phyloP scores from a whole-genome alignment of 92 coral and sea anemone genomes.

The Porites evermanni region DNA sequence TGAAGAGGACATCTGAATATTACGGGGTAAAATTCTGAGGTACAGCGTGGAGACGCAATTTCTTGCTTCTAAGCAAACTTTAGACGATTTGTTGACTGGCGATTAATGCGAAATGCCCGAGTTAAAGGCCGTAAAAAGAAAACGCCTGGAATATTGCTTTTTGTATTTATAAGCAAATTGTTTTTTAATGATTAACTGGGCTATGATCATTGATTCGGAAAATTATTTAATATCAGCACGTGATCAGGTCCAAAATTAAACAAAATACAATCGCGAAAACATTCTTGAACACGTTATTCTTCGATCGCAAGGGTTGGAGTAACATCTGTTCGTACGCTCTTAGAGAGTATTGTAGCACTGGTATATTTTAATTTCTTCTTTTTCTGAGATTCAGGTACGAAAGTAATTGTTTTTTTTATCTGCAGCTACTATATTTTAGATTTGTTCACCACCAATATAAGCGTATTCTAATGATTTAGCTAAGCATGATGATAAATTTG shows the following conservation, averaged over 20 bases:
- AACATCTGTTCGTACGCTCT: not conserved
- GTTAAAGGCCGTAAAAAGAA: not conserved
- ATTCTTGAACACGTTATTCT: not conserved
- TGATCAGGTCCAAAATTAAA: not conserved
- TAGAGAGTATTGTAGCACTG: not conserved
- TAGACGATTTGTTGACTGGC: too few species aligned
- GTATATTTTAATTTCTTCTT: not conserved
- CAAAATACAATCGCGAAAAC: not conserved
- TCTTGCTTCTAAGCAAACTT: not conserved
- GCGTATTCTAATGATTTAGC: not conserved
- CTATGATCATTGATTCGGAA: slow-evolving; percentile 15
- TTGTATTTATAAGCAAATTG: not conserved
- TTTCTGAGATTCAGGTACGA: not conserved
- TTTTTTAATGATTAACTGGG: not conserved
- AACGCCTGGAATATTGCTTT: not conserved
- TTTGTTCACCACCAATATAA: not conserved
- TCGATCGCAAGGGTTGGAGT: not conserved
- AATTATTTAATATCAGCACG: slow-evolving; percentile 6
- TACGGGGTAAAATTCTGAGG: not conserved
- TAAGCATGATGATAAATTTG: not conserved
- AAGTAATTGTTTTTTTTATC: not conserved
- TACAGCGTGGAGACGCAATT: not conserved
- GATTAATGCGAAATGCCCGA: not conserved
- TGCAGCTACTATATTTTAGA: not conserved
- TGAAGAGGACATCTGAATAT: not conserved